These are phyloP conservation scores for Cylindroiulus punctatus DNA, from an alignment of 2,888 invertebrate species.

Conservation along the genomic window DNA sequence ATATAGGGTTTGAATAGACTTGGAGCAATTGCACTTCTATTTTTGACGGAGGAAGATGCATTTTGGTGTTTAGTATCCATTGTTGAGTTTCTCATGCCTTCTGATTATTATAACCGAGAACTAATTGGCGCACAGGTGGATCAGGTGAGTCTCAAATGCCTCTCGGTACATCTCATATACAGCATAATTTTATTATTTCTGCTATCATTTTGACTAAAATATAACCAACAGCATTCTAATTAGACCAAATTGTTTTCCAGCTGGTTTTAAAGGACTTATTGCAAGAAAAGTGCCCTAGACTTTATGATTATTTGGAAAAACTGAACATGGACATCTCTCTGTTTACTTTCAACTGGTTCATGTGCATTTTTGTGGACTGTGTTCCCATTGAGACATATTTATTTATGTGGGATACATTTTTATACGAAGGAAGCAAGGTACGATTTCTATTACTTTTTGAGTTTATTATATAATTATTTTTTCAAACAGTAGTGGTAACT, in stretches of 20 bases:
- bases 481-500: neutral
- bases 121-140: conserved; percentile 70
- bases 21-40: conserved; percentile 70
- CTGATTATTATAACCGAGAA: conserved; percentile 69
- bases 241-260: conserved; percentile 61
- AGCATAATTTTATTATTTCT: too few relatives aligned
- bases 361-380: conserved; percentile 71
- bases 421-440: conserved; percentile 71
- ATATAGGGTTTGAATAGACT: conserved; percentile 70
- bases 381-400: conserved; percentile 69
- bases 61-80: conserved; percentile 71
- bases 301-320: conserved; percentile 67
- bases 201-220: neutral
- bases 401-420: conserved; percentile 70
- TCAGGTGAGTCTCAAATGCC: conserved; percentile 65
- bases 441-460: neutral
- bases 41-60: conserved; percentile 70
- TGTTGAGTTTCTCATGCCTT: conserved; percentile 69
- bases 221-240: neutral
- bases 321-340: conserved; percentile 68
- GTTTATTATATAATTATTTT: neutral
- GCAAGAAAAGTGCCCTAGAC: conserved; percentile 68
- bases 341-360: conserved; percentile 71
- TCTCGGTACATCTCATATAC: neutral
- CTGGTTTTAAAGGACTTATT: conserved; percentile 69